Percentiles rank a stretch among this genome's conserved stretches.
These are phyloP conservation scores for Gastrophysa polygoni DNA, from an alignment of 2,888 invertebrate species.

Conservation along the genomic window DNA sequence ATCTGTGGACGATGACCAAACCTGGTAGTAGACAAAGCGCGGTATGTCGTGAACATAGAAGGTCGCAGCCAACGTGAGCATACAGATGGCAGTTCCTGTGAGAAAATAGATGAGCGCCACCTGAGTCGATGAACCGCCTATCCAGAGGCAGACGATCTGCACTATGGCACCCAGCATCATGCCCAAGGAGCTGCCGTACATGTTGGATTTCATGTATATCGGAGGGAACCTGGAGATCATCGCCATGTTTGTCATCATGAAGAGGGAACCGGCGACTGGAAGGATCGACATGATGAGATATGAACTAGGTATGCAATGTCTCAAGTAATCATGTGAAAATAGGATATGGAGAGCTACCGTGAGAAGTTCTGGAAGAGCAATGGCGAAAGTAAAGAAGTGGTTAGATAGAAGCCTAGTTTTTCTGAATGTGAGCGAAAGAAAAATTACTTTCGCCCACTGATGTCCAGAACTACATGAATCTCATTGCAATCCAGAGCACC, in stretches of 20 bases:
- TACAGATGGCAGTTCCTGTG: background rate
- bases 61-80: background rate
- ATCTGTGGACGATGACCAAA: background rate
- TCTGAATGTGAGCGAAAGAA: too few relatives aligned
- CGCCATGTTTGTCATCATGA: conserved; percentile 16
- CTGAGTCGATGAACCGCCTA: conserved; percentile 15
- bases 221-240: conserved; percentile 31
- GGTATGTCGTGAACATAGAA: background rate
- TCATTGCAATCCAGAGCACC: too few relatives aligned
- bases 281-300: too few relatives aligned
- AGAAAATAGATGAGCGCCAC: conserved; percentile 23
- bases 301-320: too few relatives aligned
- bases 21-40: conserved; percentile 2
- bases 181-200: conserved; percentile 25
- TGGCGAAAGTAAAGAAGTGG: too few relatives aligned
- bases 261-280: conserved; percentile 15
- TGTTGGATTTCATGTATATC: conserved; percentile 23
- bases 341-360: too few relatives aligned
- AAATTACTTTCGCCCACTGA: too few relatives aligned
- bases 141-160: conserved; percentile 21
- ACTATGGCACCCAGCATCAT: conserved; percentile 25
- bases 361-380: too few relatives aligned
- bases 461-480: too few relatives aligned
- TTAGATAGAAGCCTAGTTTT: too few relatives aligned
- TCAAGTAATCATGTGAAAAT: too few relatives aligned